Base-by-base conservation (phyloP, 2,797 vertebrate genomes). In the Anguilla pacifica region DNA sequence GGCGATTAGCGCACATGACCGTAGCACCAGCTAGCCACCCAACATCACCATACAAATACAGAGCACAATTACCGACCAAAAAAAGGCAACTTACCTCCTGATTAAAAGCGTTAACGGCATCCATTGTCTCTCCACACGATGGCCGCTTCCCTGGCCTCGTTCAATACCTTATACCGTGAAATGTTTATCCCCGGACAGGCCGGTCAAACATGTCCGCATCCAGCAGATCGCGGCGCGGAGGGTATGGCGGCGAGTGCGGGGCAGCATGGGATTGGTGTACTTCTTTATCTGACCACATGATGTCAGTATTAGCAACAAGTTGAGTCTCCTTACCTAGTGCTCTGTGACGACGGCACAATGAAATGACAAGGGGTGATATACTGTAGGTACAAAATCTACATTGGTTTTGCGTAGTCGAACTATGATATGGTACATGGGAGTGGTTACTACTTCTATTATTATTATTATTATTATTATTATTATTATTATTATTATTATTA, bases 181-280 rank as follows among this genome's bases (percentile, higher is more conserved):
- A 25, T 82, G 46, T 82, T 82, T 82, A 82, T 35, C 19, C 43
- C 25, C 79, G 84, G 31, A 61, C 84, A 64, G 84, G 57, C 84
- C 49, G 57, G 84, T 64, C 84, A 46, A 67, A 85, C 84, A 85
- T 85, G 84, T 85, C 57, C 84, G 59, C 84, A 61, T 85, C 84
- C 6, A 85, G n/a, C 31, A 64, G 57, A 28, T 64, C 57, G 39
- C 84, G 4, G 83, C 83, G 72, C 83, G 83, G 83, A 13, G 28
- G 28, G 83, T 85, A 85, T 61, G 84, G 84, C 83, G 83, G 28
- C 59, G 53, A 22, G 31, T 10, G 84, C 6, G 57, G 35, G 59
- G 84, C 84, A 85, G 28, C 17, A 61, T 85, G 84, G 84, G 84
- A 85, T 85, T 64, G 84, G 3, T 43, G 59, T 3, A 11, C 55